These are phyloP conservation scores for Pheosia gnoma DNA, from an alignment of 2,888 invertebrate genomes.

Conservation along the genomic window DNA sequence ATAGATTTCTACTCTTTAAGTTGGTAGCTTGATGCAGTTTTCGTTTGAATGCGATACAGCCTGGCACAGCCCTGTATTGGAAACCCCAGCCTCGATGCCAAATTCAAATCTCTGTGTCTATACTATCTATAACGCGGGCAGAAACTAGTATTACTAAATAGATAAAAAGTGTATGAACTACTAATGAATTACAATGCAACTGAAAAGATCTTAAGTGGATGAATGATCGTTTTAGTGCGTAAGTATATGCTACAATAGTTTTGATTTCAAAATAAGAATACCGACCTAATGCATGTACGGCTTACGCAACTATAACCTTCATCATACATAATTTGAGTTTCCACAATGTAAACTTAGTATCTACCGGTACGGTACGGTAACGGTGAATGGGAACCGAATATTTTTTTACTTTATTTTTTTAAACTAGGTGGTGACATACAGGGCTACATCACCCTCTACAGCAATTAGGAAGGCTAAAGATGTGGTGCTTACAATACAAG, in stretches of 20 bases:
- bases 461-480: slow-evolving; percentile 85
- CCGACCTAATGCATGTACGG: not conserved
- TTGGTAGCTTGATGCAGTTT: no score
- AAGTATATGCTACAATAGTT: not conserved
- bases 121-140: no score
- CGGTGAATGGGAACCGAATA: not conserved
- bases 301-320: not conserved
- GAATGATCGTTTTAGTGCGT: not conserved
- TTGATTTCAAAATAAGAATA: not conserved
- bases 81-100: no score
- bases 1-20: no score
- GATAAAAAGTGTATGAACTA: no score
- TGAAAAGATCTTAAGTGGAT: no score
- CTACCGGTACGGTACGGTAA: no score
- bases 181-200: no score
- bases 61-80: no score
- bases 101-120: no score
- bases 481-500: slow-evolving; percentile 85
- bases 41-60: no score
- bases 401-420: not conserved
- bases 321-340: not conserved
- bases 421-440: slow-evolving; percentile 84
- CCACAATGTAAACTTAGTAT: not conserved
- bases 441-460: slow-evolving; percentile 85
- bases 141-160: no score